Base-by-base conservation (phyloP, 2,888 invertebrate species). In the Perizoma affinitatum region DNA sequence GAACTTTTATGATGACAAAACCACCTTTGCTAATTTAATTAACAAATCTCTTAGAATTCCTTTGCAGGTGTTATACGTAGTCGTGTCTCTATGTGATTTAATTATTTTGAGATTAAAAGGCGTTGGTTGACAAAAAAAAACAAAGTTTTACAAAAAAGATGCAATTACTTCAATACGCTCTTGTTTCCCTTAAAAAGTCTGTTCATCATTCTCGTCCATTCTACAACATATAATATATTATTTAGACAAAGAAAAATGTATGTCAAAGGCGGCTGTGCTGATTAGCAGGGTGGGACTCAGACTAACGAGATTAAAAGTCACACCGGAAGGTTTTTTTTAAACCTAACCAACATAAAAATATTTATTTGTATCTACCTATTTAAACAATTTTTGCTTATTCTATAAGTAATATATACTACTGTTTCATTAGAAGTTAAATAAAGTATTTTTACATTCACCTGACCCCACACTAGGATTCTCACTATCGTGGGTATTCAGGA, bases 1-100 rank as follows among this genome's bases (percentile, higher is more conserved):
- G 72, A 84, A 85, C 80, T 84, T 85, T 85, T 86, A 84, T 80
- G 81, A 78, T 80, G 78, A 80, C 74, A 77, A 77, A 80, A 82
- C 81, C 81, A 82, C 78, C 77, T 83, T 80, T 76, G 75, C 80
- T 78, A 77, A 81, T 83, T 86, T 87, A 86, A 86, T 86, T 84
- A 85, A 82, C 76, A 78, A 81, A 83, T 80, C 79, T 76, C 78
- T 76, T 69, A 74, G 73, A 79, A 76, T 75, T 76, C 77, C 75
- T 76, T 78, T 74, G 79, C 75, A 75, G 75, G 72, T 70, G 72
- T 70, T 74, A 67, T 67, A 71, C 67, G 70, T 22, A 71, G 71
- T 76, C 66, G 72, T 65, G 74, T 67, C 52, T 63, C 54, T 61
- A 58, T 60, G 67, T 52, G 10, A 33, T 35, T 6, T 52, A 5